Conservation (phyloP, 2,888 invertebrate genomes). For the Stenodera caucasica region DNA sequence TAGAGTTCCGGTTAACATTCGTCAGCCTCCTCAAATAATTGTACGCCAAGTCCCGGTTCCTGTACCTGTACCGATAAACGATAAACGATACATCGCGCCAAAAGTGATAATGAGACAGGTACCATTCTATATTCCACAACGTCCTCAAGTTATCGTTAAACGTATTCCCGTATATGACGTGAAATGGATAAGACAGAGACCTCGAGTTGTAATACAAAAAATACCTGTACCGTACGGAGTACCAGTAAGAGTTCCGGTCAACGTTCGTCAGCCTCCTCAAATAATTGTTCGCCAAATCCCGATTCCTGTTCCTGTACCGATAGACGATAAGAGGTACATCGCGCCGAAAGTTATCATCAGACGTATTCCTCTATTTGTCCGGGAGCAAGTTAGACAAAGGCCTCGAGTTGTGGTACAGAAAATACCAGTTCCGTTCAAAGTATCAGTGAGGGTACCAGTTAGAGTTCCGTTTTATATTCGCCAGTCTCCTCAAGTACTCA, state of each 20-base stretch:
- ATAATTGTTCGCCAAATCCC: neutral
- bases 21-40: neutral
- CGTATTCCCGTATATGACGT: neutral
- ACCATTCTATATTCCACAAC: conserved; percentile 12
- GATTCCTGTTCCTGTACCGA: conserved; percentile 6
- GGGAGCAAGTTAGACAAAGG: too few relatives aligned
- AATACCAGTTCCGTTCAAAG: neutral
- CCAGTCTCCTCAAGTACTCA: neutral
- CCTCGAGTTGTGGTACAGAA: too few relatives aligned
- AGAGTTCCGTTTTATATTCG: neutral
- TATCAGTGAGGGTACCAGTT: neutral
- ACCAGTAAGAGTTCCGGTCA: neutral
- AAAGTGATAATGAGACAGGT: conserved; percentile 7
- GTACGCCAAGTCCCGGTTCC: neutral
- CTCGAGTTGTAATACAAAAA: neutral
- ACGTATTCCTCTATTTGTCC: too few relatives aligned
- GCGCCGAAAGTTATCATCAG: too few relatives aligned
- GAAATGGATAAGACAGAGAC: too few relatives aligned
- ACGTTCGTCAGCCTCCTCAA: neutral
- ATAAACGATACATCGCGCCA: neutral
- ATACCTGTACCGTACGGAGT: neutral
- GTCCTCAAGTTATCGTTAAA: conserved; percentile 12
- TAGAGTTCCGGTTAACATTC: neutral
- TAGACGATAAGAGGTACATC: too few relatives aligned
- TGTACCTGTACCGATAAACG: neutral